Base-by-base conservation (phyloP, 2,797 vertebrate genomes). In the Brachyrhaphis roseni region DNA sequence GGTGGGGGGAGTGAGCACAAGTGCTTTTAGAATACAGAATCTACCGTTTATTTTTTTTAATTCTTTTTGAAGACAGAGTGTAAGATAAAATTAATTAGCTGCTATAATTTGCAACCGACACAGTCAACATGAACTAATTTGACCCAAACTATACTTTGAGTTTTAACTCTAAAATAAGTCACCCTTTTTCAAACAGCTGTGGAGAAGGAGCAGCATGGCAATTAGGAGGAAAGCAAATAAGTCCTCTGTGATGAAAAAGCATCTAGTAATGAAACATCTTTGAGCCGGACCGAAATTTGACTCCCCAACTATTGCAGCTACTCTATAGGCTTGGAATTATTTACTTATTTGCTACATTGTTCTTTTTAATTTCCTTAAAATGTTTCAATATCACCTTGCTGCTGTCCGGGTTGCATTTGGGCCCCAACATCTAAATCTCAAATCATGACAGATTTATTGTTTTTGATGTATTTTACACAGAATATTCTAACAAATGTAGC, bases 41-140 rank as follows among this genome's bases (percentile, higher is more conserved):
- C 11, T 81, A 76, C 49, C 43, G 8, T 46, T 23, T 23, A 34
- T 78, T 55, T 28, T 49, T 59, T 12, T 20, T 0, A 23, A 53
- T 28, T 4, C 26, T 3, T 62, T 28, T 45, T 28, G 20, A 62
- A 26, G 62, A 51, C 34, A 11, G 15, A 16, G n/a, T 73, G 34
- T 79, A n/a, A 84, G 78, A 71, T 74, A 16, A 78, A 83, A 79
- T 82, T 70, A 86, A 91, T 82, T 83, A 79, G 81, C 75, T 72
- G 82, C 59, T 62, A 11, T 62, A 39, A 76, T 87, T 87, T 70
- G 76, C 80, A 73, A 87, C 46, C 74, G 72, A 87, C 82, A 79
- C 11, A 15, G 78, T 84, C 76, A 75, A 87, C 80, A 72, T 47
- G 10, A 81, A 72, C 68, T 71, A 85, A 78, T 78, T 1, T 59